Conservation (phyloP, 2,113 vertebrate genomes). For the Ptyas mucosa region DNA sequence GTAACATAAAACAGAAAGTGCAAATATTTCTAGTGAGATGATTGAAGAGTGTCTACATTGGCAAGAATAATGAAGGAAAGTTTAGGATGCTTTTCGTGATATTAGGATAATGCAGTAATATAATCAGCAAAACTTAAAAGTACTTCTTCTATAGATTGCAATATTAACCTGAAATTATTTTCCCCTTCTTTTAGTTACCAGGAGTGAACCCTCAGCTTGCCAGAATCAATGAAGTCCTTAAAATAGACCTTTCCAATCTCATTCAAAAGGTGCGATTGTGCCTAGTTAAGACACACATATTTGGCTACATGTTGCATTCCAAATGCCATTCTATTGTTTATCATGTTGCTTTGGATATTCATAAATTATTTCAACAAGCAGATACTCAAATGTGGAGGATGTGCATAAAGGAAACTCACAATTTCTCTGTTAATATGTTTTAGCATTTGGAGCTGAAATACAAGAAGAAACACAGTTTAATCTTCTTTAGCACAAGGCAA, state of each 20-base stretch:
- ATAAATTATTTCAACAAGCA: not conserved
- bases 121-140: not conserved
- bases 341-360: not conserved
- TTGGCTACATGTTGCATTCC: not conserved
- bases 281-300: not conserved
- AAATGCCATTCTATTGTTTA: not conserved
- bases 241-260: slow-evolving; percentile 77
- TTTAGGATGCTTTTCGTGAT: not conserved
- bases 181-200: slow-evolving; percentile 73
- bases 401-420: not conserved
- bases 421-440: not conserved
- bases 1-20: not conserved
- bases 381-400: not conserved
- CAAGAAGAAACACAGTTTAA: not conserved
- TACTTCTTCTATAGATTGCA: not conserved
- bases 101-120: not conserved
- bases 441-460: not conserved
- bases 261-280: slow-evolving; percentile 77
- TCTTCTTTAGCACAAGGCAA: not conserved
- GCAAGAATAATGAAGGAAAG: not conserved
- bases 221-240: slow-evolving; percentile 77
- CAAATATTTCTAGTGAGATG: not conserved
- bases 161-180: not conserved
- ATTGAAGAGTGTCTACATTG: not conserved
- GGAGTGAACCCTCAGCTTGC: slow-evolving; percentile 72